Evolutionary conservation across 1,140 invertebrate species (phyloP).

Genomic region (Micrasema longulum): DNA sequence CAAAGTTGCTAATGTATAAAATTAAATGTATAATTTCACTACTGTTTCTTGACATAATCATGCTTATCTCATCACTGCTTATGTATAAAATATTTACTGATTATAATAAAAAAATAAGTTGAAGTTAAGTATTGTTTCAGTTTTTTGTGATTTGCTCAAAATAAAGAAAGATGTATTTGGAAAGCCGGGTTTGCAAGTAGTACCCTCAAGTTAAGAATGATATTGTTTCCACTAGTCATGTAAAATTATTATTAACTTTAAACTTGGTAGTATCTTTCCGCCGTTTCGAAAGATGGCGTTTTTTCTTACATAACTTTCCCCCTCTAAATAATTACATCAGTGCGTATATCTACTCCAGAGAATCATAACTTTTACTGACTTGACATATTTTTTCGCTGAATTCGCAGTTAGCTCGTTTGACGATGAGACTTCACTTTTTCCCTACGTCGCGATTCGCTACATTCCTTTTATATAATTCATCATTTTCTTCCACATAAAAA

Average conservation of each 20-base stretch:
- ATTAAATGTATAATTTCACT: background rate
- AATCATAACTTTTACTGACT: constrained; percentile 19
- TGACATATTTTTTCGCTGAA: constrained; percentile 23
- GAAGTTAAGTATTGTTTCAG: too few species aligned
- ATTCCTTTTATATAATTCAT: background rate
- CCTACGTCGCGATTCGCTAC: background rate
- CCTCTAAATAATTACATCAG: constrained; percentile 18
- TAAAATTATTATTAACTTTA: constrained; percentile 3
- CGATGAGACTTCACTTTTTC: constrained; percentile 16
- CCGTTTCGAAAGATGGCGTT: background rate
- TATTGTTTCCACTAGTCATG: constrained; percentile 1
- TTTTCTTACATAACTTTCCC: constrained; percentile 8
- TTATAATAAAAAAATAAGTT: too few species aligned
- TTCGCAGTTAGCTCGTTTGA: background rate
- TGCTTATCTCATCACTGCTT: too few species aligned
- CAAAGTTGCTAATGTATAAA: too few species aligned
- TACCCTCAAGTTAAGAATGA: background rate
- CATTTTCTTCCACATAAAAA: too few species aligned
- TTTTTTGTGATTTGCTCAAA: too few species aligned
- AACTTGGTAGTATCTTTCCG: background rate
- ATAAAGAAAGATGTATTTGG: too few species aligned
- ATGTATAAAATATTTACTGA: too few species aligned
- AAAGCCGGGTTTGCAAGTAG: background rate
- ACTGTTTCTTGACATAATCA: too few species aligned
- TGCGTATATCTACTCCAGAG: constrained; percentile 1